Conservation (phyloP, 2,113 vertebrate genomes). For the Psammodynastes pulverulentus region DNA sequence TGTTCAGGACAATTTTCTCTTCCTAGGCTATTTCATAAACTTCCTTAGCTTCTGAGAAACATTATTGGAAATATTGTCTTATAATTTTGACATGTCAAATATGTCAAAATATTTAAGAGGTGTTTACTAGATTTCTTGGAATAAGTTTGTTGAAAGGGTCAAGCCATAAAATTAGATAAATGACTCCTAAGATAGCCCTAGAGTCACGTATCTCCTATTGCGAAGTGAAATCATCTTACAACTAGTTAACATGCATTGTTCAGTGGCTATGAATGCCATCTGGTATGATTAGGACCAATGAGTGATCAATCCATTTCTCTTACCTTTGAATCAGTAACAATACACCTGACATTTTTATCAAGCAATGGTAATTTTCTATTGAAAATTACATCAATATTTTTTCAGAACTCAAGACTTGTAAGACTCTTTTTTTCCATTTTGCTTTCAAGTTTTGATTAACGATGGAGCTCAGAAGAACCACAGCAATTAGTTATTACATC, state of each 20-base stretch:
- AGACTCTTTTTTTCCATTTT: neutral
- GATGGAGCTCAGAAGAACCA: neutral
- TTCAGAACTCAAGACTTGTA: neutral
- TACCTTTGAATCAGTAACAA: neutral
- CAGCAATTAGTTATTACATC: neutral
- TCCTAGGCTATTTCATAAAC: neutral
- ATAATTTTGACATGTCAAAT: neutral
- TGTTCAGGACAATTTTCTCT: neutral
- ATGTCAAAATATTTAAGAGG: neutral
- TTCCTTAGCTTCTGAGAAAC: neutral
- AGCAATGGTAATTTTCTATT: neutral
- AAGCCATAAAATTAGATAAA: neutral
- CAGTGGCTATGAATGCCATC: constrained; percentile 8
- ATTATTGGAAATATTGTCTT: neutral
- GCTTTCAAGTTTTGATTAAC: neutral
- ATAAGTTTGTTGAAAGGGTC: neutral
- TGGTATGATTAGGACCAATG: constrained; percentile 3
- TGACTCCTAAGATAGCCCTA: neutral
- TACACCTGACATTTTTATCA: neutral
- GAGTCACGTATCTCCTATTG: neutral
- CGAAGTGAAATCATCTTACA: neutral
- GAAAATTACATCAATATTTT: neutral
- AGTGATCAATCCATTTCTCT: neutral
- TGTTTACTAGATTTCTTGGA: neutral
- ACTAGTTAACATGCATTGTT: neutral